Evolutionary conservation across 2,113 vertebrate genomes (phyloP), one percentile per base, ranked within the genome.

Genomic region (Potamarius usumacintae): DNA sequence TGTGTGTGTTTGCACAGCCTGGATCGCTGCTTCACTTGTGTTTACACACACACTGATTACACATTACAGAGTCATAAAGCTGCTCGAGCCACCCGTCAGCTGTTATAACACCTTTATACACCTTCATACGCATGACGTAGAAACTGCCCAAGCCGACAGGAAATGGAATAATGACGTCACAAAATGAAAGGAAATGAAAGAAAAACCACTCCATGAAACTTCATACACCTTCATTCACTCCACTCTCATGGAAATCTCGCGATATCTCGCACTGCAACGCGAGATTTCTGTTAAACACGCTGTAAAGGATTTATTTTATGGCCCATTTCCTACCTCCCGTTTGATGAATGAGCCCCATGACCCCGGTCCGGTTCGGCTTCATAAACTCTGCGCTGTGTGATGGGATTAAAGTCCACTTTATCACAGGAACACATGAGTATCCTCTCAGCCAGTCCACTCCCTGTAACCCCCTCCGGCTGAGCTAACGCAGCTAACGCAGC

Each of bases 301-400:
- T 52, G 0, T 50, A n/a, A 52, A 12, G 11, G 74, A 0, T 72
- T 34, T 18, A 72, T 42, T 72, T 8, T 12, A 57, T 12, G 55
- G 1, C 15, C 2, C 30, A 18, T 9, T 0, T 74, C 94, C 88
- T 95, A 96, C 95, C 95, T 96, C 91, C 94, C 95, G 91, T 96
- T 95, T n/a, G 95, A 95, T 27, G 95, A 96, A 89, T 93, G 93
- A 71, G 93, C 95, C 78, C 52, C 93, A 14, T 5, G 12, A 34
- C 63, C 48, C 1, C 48, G 42, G 69, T 87, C 63, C 86, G 60
- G 71, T 27, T 27, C 72, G 30, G 83, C 65, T 58, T 69, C 72
- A 5, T 74, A 78, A 27, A 52, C 27, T 89, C 7, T 60, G 53
- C 71, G 30, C 7, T 83, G 82, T 48, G 81, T 25, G 60, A 67